Evolutionary conservation across 2,888 invertebrate genomes (phyloP).

Genomic region (Lepidonotus clava): DNA sequence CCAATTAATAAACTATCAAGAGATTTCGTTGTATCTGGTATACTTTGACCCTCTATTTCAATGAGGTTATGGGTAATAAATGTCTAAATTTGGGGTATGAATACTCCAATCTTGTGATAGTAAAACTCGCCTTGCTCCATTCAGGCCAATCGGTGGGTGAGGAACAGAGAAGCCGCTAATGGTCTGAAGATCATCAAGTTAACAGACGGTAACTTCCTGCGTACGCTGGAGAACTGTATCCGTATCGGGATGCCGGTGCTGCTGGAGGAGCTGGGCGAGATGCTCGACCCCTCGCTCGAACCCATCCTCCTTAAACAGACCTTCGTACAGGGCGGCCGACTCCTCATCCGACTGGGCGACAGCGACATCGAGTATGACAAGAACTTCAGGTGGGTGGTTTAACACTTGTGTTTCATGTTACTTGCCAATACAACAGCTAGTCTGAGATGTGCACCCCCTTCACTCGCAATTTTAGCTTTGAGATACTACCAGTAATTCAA

Average conservation of each 20-base stretch:
- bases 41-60: too few species aligned
- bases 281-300: constrained; percentile 80
- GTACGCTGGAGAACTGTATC: constrained; percentile 81
- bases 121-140: neutral
- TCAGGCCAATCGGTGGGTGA: constrained; percentile 81
- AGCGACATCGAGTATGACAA: constrained; percentile 80
- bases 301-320: constrained; percentile 86
- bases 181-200: constrained; percentile 80
- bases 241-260: constrained; percentile 81
- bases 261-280: constrained; percentile 80
- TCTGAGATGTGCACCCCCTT: too few species aligned
- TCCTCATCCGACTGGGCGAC: constrained; percentile 80
- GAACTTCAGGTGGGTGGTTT: constrained; percentile 79
- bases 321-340: constrained; percentile 83
- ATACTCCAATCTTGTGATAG: neutral
- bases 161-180: constrained; percentile 78
- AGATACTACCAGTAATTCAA: too few species aligned
- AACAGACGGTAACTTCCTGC: constrained; percentile 78
- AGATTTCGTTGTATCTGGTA: too few species aligned
- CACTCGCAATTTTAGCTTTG: too few species aligned
- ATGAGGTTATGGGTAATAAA: too few species aligned
- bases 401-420: too few species aligned
- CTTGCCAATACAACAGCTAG: too few species aligned
- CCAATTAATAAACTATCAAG: too few species aligned
- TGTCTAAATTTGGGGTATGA: too few species aligned